These are phyloP conservation scores for Papilio dardanus DNA, from an alignment of 1,140 invertebrate species.

Conservation along the genomic window DNA sequence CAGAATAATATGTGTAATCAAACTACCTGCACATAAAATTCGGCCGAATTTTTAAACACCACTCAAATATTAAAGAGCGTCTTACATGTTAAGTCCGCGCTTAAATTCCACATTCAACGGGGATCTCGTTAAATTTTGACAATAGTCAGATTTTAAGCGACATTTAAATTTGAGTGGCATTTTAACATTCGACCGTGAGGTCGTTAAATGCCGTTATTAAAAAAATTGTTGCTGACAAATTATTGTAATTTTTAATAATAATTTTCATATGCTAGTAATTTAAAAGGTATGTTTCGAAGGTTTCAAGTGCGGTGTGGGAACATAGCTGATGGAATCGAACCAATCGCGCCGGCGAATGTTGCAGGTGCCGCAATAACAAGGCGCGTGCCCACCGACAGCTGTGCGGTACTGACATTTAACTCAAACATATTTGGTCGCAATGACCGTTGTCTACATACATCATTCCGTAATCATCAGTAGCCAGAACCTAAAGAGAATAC, in stretches of 20 bases:
- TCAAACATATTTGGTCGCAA: constrained; percentile 9
- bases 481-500: not conserved
- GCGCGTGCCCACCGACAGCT: constrained; percentile 57
- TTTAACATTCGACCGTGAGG: too few species aligned
- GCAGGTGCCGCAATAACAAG: constrained; percentile 50
- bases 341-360: constrained; percentile 54
- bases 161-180: too few species aligned
- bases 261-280: constrained; percentile 31
- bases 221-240: too few species aligned
- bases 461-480: not conserved
- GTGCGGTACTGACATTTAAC: constrained; percentile 43
- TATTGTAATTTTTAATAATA: not conserved
- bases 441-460: not conserved
- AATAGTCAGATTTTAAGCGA: too few species aligned
- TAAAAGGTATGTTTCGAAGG: constrained; percentile 46
- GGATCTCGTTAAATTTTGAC: too few species aligned
- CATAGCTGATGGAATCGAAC: constrained; percentile 51
- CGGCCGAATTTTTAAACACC: too few species aligned
- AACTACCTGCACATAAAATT: not conserved
- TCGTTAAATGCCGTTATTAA: not conserved
- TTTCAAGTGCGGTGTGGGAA: constrained; percentile 49
- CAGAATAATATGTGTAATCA: too few species aligned
- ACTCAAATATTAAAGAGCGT: too few species aligned
- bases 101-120: too few species aligned
- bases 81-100: too few species aligned